Base-by-base conservation (phyloP, 2,797 vertebrate species). In the Aulostomus chinensis region DNA sequence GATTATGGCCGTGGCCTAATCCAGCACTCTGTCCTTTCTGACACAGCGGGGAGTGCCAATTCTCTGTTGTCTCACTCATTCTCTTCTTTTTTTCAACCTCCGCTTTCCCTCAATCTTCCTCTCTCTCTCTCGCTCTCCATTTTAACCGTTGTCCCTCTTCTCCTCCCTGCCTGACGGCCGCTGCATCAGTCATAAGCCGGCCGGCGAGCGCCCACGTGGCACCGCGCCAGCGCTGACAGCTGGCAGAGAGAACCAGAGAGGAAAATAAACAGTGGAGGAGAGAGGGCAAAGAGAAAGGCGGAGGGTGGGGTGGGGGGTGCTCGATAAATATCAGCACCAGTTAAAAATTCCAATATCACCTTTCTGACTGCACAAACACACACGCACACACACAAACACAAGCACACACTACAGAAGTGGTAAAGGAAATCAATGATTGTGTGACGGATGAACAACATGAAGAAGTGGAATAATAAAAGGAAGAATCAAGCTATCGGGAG, bases 1-100 rank as follows among this genome's bases (percentile, higher is more conserved):
- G 83, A 88, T 88, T 89, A 88, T 87, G 78, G 86, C 83, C 56
- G 18, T 50, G 63, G 82, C 72, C 81, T 90, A 86, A 84, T 86
- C 82, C 83, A 80, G 66, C 58, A 53, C 62, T 55, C 57, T 84
- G 78, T 73, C 84, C 76, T 69, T 69, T 81, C 70, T 75, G 75
- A 88, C 84, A 87, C 87, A 87, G 73, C 68, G 53, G 68, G 51
- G 68, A 58, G 74, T 80, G 78, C 64, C 76, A 32, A 47, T 58
- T 70, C 77, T 75, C 73, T 83, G 78, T 71, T 75, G 63, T 69
- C 56, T 81, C 68, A 34, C 65, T 64, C 72, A 34, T 71, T 58
- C 36, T 22, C 75, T 18, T 13, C 11, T 52, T 51, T 48, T 56
- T 41, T 20, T 38, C 13, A 1, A 0, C 26, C 22, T 37, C 13